Base-by-base conservation (phyloP, 23 tunicate species). In the Corella eumyota region DNA sequence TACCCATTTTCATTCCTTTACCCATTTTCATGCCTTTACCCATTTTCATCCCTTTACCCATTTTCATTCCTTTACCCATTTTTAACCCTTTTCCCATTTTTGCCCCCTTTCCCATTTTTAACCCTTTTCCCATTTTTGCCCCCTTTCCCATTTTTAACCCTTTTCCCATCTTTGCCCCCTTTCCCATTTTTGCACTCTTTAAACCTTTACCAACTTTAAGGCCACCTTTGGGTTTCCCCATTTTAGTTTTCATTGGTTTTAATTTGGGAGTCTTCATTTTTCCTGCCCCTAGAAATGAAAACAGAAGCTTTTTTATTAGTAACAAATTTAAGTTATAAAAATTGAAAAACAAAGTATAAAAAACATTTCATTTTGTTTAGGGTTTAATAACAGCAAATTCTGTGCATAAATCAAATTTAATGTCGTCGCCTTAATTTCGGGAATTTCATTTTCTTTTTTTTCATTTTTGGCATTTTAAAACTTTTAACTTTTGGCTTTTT, bases 11-110 rank as follows among this genome's bases (percentile, higher is more conserved):
- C 37, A 55, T 65, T 32, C 73, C 63, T 0, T 32, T 51, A 5
- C 51, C 64, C 77, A 62, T 52, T 52, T 52, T 61, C 21, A 63
- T 47, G 23, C 5, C 31, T 71, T 70, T 68, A 4, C 25, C 30
- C 5, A 44, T 20, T 45, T 67, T 77, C 17, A 34, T 52, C 50
- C 54, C 23, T 35, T 51, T 74, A 0, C 54, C 40, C 35, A 2
- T 65, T 36, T 74, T 74, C 32, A 51, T 34, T 11, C 71, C 80
- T 38, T 59, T 71, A n/a, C 34, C 34, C 67, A 62, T 62, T 62
- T 62, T 62, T 34, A 54, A 31, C 20, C 17, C 3, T 62, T 62
- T 62, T 34, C 51, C 51, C 22, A 6, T 58, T 29, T 58, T 58
- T 26, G 37, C 38, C 57, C 13, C 9, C 19, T 25, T 34, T 36